Percentiles rank a stretch among this genome's conserved stretches.
These are phyloP conservation scores for Aphidius ervi DNA, from an alignment of 1,140 invertebrate species.

Conservation along the genomic window DNA sequence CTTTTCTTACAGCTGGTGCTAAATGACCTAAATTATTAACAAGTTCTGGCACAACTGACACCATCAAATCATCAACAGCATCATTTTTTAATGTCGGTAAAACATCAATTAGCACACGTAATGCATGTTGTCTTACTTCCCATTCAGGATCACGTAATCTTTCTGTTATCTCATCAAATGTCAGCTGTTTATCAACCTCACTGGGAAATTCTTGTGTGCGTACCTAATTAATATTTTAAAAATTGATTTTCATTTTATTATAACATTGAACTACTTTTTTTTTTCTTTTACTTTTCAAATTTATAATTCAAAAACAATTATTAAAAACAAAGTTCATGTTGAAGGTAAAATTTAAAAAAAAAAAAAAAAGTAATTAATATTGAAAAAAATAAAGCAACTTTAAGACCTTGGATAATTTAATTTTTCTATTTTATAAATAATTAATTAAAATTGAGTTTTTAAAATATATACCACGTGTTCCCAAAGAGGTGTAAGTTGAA, in stretches of 20 bases:
- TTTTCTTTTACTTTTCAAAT: background rate
- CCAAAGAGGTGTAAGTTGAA: constrained; percentile 71
- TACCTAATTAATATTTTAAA: constrained; percentile 32
- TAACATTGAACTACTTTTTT: no score
- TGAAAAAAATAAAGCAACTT: background rate
- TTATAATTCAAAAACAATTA: no score
- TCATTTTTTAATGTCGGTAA: constrained; percentile 62
- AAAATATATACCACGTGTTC: constrained; percentile 62
- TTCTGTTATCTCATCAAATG: constrained; percentile 66
- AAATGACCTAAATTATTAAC: constrained; percentile 70
- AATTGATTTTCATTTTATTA: background rate
- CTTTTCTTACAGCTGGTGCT: constrained; percentile 72
- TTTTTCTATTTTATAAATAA: background rate
- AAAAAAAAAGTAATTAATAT: no score
- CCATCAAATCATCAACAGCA: constrained; percentile 59
- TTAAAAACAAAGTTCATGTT: no score
- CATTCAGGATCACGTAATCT: constrained; percentile 73
- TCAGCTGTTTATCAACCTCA: constrained; percentile 59
- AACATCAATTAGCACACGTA: constrained; percentile 70
- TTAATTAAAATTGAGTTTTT: background rate
- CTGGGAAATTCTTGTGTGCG: constrained; percentile 50
- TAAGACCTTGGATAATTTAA: background rate
- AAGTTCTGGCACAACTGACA: constrained; percentile 61
- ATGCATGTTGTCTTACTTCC: constrained; percentile 74
- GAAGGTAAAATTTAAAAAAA: no score